These are phyloP conservation scores for Sericinus montela DNA, from an alignment of 2,888 invertebrate genomes.

Conservation along the genomic window DNA sequence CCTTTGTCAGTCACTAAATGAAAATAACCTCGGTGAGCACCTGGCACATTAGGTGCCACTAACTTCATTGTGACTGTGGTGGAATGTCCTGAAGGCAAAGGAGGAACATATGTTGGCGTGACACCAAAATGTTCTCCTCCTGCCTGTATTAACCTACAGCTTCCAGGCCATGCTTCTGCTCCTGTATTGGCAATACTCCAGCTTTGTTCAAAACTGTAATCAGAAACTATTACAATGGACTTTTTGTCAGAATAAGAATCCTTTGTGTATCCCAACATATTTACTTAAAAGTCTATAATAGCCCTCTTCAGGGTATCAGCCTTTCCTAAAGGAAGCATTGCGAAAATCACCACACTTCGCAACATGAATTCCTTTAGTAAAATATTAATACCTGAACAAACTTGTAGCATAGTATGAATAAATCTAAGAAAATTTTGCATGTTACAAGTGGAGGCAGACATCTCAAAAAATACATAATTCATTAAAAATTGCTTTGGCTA, in stretches of 20 bases:
- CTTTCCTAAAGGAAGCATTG: no score
- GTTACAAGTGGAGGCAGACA: no score
- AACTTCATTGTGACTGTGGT: conserved; percentile 88
- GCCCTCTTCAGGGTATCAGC: no score
- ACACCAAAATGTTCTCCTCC: conserved; percentile 79
- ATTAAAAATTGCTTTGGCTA: no score
- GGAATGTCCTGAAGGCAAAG: conserved; percentile 87
- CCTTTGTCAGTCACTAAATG: conserved; percentile 92
- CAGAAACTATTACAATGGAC: conserved; percentile 12
- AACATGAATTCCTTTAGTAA: no score
- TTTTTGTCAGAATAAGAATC: conserved; percentile 8
- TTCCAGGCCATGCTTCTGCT: conserved; percentile 91
- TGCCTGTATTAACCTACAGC: conserved; percentile 87
- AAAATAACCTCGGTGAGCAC: conserved; percentile 92
- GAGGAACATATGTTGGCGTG: conserved; percentile 81
- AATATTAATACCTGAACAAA: no score
- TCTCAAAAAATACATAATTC: no score
- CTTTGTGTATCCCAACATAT: neutral
- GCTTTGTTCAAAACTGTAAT: conserved; percentile 87
- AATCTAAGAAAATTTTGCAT: no score
- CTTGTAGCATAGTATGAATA: no score
- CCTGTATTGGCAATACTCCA: conserved; percentile 95
- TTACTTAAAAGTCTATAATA: no score
- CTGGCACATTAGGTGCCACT: conserved; percentile 86
- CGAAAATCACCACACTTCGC: no score